A percentile compares a stretch with the other conserved stretches of the same genome.
Evolutionary conservation across 2,888 invertebrate genomes (phyloP).

Genomic region (Hypolimnas misippus): DNA sequence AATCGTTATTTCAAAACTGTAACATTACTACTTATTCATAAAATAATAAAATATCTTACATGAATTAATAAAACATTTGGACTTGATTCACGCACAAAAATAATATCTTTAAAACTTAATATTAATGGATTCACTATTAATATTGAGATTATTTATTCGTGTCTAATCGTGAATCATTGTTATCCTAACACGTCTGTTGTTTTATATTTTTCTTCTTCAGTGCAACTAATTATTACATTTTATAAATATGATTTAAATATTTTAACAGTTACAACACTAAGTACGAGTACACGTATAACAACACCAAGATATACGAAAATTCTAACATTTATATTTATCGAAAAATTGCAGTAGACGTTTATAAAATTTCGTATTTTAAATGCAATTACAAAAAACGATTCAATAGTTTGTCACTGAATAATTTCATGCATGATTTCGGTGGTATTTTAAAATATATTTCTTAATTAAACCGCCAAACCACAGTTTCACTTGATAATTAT

Average conservation of each 20-base stretch:
- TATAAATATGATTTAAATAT: neutral
- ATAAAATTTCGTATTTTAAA: neutral
- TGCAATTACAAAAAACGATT: neutral
- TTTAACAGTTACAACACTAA: neutral
- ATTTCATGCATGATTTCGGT: neutral
- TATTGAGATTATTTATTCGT: conserved; percentile 5
- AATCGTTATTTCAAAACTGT: neutral
- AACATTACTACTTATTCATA: neutral
- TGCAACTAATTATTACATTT: conserved; percentile 2
- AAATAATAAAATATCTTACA: no score
- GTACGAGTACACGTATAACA: neutral
- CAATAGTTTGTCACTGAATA: neutral
- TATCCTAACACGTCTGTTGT: neutral
- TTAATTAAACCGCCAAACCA: neutral
- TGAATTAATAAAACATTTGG: neutral
- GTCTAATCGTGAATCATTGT: neutral
- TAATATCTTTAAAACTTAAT: neutral
- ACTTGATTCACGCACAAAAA: neutral
- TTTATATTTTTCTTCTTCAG: neutral
- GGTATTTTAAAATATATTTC: neutral
- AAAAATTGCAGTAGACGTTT: neutral
- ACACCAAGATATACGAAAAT: neutral
- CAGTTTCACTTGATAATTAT: no score
- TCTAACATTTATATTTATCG: neutral
- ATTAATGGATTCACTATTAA: neutral